Percentiles rank a stretch among this genome's conserved stretches.
phyloP scores from a whole-genome alignment of 2,113 vertebrate species.

The Archilochus colubris region DNA sequence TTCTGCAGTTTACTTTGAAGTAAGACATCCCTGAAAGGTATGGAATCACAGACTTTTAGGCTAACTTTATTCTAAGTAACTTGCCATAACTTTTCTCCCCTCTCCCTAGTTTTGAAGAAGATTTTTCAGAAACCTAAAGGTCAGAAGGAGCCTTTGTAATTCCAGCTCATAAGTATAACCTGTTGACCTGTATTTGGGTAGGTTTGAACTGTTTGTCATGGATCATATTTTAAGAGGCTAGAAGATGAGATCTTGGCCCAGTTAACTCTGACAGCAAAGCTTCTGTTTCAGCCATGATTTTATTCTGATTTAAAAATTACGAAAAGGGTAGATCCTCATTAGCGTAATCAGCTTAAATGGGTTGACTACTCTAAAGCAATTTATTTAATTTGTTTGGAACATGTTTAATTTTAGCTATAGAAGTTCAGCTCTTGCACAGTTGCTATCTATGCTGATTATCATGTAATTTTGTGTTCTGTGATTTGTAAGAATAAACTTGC shows the following conservation, averaged over 20 bases:
- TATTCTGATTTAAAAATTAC: constrained; percentile 16
- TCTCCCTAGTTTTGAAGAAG: background rate
- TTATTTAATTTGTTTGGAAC: constrained; percentile 63
- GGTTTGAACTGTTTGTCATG: background rate
- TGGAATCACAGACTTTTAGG: background rate
- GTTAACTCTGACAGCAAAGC: background rate
- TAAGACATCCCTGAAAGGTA: background rate
- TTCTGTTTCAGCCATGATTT: constrained; percentile 32
- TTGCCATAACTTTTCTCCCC: background rate
- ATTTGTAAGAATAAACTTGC: constrained; percentile 47
- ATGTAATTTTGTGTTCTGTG: constrained; percentile 13
- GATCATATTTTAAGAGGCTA: background rate
- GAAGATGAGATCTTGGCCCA: background rate
- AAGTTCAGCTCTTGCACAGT: background rate
- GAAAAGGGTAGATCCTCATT: constrained; percentile 54
- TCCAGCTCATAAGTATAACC: background rate
- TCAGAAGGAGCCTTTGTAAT: background rate
- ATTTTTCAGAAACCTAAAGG: background rate
- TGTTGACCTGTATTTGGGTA: rapidly evolving
- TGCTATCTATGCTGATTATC: constrained; percentile 38
- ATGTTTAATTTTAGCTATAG: constrained; percentile 53
- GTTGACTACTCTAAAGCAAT: constrained; percentile 60
- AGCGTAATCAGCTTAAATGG: constrained; percentile 64
- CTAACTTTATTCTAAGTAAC: background rate
- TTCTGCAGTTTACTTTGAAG: background rate